Evolutionary conservation across 2,888 invertebrate genomes (phyloP), one percentile per base, ranked within the genome.

Genomic region (Acheta domesticus): DNA sequence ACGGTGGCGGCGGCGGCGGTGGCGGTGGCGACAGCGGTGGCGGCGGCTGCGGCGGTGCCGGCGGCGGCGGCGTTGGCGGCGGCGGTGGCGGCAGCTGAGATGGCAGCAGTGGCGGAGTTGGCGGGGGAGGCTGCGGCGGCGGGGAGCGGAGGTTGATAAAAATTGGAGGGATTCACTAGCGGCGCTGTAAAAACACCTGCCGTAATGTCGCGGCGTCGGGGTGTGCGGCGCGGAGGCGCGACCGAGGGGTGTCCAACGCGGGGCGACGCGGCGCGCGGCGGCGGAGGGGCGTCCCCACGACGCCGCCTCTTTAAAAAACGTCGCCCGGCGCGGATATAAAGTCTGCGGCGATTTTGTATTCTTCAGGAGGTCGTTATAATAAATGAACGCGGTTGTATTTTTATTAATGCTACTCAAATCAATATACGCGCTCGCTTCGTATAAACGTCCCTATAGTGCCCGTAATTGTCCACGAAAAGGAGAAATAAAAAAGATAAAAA

Each of bases 401-500:
- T 62, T n/a, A 62, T 62, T 62, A 62, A 62, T 62, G 62, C 62
- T 62, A 62, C 62, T 62, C 62, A 62, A 62, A 62, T 62, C 62
- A 62, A 62, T 62, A 62, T n/a, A 62, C 62, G 16, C 16, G 62
- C 62, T n/a, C 62, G 62, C 62, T 62, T n/a, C 16, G 16, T 62
- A n/a, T 62, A n/a, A 62, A 62, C 62, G 62, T n/a, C 62, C 62
- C 62, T 62, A 14, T 62, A 14, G 62, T 62, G 62, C 4, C 62
- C 14, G 62, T 62, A 62, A 62, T 62, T 62, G 62, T 62, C n/a
- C 62, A n/a, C 62, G 62, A 62, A 62, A 62, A 62, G 62, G n/a
- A 62, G 62, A 62, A n/a, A 62, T 19, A 62, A 62, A n/a, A 62
- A 62, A 14, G 62, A 14, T 62, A 36, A 36, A 36, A 36, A 36